phyloP scores from a whole-genome alignment of 1,140 invertebrate species.

The Chymomyza costata region DNA sequence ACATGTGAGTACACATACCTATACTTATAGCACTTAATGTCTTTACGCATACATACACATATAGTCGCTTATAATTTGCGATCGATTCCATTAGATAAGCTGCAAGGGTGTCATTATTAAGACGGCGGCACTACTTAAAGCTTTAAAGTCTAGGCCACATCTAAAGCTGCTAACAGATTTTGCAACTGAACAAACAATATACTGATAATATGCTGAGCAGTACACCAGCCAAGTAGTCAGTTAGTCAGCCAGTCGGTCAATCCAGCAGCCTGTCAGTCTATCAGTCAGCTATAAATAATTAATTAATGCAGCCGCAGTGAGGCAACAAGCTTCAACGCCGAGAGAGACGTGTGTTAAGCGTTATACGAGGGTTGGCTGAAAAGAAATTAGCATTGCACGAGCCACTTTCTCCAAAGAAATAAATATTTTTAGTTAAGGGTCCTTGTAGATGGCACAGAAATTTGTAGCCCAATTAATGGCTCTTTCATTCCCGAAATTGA shows the following conservation, averaged over 20 bases:
- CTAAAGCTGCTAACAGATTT: conserved; percentile 32
- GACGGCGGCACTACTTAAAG: conserved; percentile 2
- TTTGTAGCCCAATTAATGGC: too few relatives aligned
- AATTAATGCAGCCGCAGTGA: conserved; percentile 62
- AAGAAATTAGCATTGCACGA: too few relatives aligned
- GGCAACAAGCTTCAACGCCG: not conserved
- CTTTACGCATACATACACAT: not conserved
- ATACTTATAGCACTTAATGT: conserved; percentile 2
- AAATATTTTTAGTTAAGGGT: too few relatives aligned
- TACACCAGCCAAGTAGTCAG: not conserved
- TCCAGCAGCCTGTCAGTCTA: conserved; percentile 36
- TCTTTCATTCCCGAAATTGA: too few relatives aligned
- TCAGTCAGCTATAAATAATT: conserved; percentile 69
- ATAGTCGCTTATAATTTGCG: conserved; percentile 59
- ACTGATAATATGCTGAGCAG: conserved; percentile 10
- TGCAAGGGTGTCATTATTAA: conserved; percentile 20
- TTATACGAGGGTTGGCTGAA: too few relatives aligned
- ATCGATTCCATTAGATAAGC: conserved; percentile 63
- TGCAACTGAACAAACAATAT: conserved; percentile 49
- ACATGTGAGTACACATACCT: too few relatives aligned
- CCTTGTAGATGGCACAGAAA: too few relatives aligned
- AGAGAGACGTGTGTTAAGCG: too few relatives aligned
- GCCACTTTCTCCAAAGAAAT: too few relatives aligned
- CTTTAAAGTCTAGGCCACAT: conserved; percentile 8
- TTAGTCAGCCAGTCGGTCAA: too few relatives aligned